These are phyloP conservation scores for Bombus superbus DNA, from an alignment of 1,140 invertebrate species.

Conservation along the genomic window DNA sequence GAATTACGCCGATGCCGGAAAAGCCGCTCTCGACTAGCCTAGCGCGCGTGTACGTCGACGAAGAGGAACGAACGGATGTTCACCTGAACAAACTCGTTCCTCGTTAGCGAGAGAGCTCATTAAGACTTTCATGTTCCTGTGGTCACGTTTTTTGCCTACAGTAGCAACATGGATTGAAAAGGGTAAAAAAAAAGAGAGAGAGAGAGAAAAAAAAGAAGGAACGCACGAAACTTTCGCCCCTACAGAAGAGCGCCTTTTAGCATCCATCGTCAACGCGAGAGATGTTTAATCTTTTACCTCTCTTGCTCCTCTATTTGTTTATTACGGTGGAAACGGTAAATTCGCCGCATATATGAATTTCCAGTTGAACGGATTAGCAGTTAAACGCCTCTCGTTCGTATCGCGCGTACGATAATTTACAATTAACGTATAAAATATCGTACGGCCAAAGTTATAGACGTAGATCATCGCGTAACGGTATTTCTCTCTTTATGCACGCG, in stretches of 20 bases:
- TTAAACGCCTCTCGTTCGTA: neutral
- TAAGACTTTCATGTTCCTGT: constrained; percentile 48
- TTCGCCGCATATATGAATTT: neutral
- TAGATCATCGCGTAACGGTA: neutral
- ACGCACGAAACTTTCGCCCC: neutral
- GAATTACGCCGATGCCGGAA: constrained; percentile 23
- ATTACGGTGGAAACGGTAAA: neutral
- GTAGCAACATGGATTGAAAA: constrained; percentile 24
- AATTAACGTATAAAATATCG: neutral
- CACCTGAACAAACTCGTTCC: constrained; percentile 36
- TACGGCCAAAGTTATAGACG: neutral
- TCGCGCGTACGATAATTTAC: neutral
- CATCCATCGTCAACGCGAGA: constrained; percentile 1
- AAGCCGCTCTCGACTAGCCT: constrained; percentile 38
- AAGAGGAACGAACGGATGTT: constrained; percentile 24
- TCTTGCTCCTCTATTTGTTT: neutral
- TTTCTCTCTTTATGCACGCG: neutral
- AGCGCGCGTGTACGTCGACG: neutral
- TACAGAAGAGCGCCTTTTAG: neutral
- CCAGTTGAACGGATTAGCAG: neutral
- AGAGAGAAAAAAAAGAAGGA: neutral
- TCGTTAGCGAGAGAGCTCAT: constrained; percentile 45
- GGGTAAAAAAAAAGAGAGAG: too few species aligned
- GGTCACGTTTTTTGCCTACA: constrained; percentile 41
- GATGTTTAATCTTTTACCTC: neutral